phyloP scores from a whole-genome alignment of 2,113 vertebrate genomes.

The Neolamprologus caudopunctatus region DNA sequence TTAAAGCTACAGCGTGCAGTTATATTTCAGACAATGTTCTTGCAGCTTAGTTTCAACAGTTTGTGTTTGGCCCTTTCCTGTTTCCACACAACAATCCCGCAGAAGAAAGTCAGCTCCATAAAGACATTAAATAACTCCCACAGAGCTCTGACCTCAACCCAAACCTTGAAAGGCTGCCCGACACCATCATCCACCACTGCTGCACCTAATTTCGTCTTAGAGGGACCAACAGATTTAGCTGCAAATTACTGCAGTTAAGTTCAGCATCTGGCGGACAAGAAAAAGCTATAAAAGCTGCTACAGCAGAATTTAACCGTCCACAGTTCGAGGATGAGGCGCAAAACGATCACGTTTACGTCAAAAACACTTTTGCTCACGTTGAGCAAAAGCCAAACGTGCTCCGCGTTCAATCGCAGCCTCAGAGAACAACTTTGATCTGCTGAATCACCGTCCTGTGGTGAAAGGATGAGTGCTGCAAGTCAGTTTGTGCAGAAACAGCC shows the following conservation, averaged over 20 bases:
- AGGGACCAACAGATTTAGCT: neutral
- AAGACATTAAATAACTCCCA: neutral
- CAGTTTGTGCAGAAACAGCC: neutral
- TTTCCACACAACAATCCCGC: neutral
- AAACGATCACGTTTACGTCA: fast-evolving
- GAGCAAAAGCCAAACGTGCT: neutral
- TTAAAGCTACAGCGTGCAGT: neutral
- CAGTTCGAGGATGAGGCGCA: neutral
- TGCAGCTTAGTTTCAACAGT: neutral
- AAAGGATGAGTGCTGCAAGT: neutral
- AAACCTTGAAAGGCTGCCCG: neutral
- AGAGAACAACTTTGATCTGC: neutral
- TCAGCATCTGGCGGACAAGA: neutral
- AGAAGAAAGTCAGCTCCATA: neutral
- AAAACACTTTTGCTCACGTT: neutral
- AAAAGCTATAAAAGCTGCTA: fast-evolving
- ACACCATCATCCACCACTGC: neutral
- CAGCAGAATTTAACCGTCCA: fast-evolving
- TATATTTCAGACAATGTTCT: neutral
- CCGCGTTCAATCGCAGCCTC: neutral
- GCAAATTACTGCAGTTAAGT: neutral
- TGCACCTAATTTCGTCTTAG: fast-evolving
- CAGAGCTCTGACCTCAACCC: neutral
- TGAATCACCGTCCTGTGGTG: neutral
- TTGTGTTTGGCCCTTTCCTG: neutral